These are phyloP conservation scores for Sebastes glaucus DNA, from an alignment of 2,797 vertebrate species.

Conservation along the genomic window DNA sequence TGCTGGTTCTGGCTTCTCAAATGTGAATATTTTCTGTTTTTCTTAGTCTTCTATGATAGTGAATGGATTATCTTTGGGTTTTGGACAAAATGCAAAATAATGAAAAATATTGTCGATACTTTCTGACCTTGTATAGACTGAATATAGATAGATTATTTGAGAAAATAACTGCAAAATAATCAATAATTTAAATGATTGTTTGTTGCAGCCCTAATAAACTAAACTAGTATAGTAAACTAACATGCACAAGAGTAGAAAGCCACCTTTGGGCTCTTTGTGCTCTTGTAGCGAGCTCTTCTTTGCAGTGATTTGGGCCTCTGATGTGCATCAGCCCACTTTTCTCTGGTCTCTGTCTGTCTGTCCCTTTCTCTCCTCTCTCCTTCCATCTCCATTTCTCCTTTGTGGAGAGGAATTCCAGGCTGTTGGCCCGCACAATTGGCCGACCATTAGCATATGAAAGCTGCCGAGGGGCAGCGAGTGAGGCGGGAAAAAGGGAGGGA, in stretches of 20 bases:
- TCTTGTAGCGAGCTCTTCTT: slow-evolving; percentile 6
- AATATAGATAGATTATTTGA: rapidly evolving
- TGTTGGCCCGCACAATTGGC: slow-evolving; percentile 74
- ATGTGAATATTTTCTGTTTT: no score
- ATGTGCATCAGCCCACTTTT: slow-evolving; percentile 38
- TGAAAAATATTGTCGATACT: neutral
- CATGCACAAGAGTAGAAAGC: neutral
- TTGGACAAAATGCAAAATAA: no score
- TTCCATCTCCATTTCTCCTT: slow-evolving; percentile 68
- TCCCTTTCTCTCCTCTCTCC: slow-evolving; percentile 51
- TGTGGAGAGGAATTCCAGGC: slow-evolving; percentile 79
- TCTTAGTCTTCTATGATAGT: no score
- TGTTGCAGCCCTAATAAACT: neutral
- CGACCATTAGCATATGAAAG: slow-evolving; percentile 81
- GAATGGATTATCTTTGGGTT: no score
- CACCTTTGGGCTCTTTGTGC: slow-evolving; percentile 1
- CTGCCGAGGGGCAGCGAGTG: slow-evolving; percentile 51
- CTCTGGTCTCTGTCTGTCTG: slow-evolving; percentile 46
- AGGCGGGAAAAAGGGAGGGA: slow-evolving; percentile 56
- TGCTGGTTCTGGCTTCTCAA: no score
- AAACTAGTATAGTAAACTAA: neutral
- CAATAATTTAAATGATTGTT: neutral
- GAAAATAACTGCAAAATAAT: neutral
- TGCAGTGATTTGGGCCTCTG: slow-evolving; percentile 36
- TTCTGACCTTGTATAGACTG: neutral